Evolutionary conservation across 2,888 invertebrate genomes (phyloP), one percentile per base, ranked within the genome.

Genomic region (Dichetophora obliterata): DNA sequence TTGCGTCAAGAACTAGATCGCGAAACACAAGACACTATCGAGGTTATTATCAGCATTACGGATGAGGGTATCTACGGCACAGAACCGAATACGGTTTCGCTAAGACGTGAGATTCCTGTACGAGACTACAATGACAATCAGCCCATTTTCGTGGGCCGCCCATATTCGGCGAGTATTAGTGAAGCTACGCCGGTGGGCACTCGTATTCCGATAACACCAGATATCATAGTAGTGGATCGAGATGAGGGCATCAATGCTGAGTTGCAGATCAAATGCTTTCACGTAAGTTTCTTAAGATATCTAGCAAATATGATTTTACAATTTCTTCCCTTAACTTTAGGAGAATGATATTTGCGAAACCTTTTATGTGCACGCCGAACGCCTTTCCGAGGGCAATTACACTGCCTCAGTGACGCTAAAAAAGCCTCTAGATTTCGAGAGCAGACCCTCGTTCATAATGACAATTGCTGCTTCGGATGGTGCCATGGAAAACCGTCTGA

Each of bases 41-140:
- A 95, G 90, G 94, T 95, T 65, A 94, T 95, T 84, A 94, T 95
- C 80, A 95, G 95, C 85, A 93, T 95, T 79, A 95, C 95, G 82
- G 95, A 95, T 86, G 94, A 94, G 86, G 92, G 92, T 1, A 88
- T 94, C 80, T 92, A 91, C 0, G 92, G 93, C 70, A 91, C 93
- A 0, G 95, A 95, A 82, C 94, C 95, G 0, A 95, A 95, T 83
- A 95, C 95, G 1, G 92, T 95, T 11, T 95, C 95, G 0, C 89
- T 95, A 43, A 91, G 95, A 6, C 90, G 95, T 27, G 94, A 95
- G 83, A 94, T 96, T 57, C 93, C 93, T 0, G 92, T 96, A 5
- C 90, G 92, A 19, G 96, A 96, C 83, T 93, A 93, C 24, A 96
- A 96, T 84, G 96, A 96, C 87, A 96, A 96, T 85, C 90, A 92